These are phyloP conservation scores for Aphodius granarius DNA, from an alignment of 2,888 invertebrate genomes.

Conservation along the genomic window DNA sequence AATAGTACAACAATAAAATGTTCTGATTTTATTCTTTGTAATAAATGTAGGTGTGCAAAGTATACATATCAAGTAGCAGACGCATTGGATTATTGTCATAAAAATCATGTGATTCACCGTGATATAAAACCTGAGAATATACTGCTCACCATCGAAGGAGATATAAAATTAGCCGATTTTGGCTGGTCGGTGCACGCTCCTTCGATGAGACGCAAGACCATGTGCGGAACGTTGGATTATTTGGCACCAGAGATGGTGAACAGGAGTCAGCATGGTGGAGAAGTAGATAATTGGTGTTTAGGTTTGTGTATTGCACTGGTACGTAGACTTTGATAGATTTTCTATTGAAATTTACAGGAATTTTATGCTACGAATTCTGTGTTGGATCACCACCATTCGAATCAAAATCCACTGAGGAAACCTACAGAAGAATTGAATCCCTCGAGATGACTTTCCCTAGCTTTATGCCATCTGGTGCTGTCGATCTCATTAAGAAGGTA, in stretches of 20 bases:
- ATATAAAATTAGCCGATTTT: too few relatives aligned
- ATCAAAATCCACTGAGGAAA: constrained; percentile 67
- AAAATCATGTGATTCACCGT: constrained; percentile 84
- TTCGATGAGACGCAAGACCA: constrained; percentile 77
- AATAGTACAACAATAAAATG: too few relatives aligned
- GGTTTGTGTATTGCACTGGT: constrained; percentile 86
- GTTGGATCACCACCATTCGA: constrained; percentile 95
- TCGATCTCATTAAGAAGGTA: constrained; percentile 78
- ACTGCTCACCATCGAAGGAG: too few relatives aligned
- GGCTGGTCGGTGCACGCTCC: too few relatives aligned
- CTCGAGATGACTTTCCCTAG: constrained; percentile 69
- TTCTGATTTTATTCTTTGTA: too few relatives aligned
- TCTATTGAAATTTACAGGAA: too few relatives aligned
- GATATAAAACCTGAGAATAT: constrained; percentile 95
- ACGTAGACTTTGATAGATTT: too few relatives aligned
- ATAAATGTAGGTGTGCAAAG: constrained; percentile 63
- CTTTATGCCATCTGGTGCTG: too few relatives aligned
- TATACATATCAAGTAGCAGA: constrained; percentile 89
- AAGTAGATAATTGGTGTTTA: constrained; percentile 93
- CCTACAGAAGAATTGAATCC: constrained; percentile 70
- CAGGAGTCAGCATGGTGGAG: constrained; percentile 76
- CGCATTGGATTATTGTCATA: constrained; percentile 86
- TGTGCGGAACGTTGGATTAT: constrained; percentile 99
- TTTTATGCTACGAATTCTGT: too few relatives aligned
- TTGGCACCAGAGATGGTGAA: constrained; percentile 97